A percentile compares a stretch with the other conserved stretches of the same genome.
phyloP scores from a whole-genome alignment of 2,888 invertebrate species.

The Ischnura elegans region DNA sequence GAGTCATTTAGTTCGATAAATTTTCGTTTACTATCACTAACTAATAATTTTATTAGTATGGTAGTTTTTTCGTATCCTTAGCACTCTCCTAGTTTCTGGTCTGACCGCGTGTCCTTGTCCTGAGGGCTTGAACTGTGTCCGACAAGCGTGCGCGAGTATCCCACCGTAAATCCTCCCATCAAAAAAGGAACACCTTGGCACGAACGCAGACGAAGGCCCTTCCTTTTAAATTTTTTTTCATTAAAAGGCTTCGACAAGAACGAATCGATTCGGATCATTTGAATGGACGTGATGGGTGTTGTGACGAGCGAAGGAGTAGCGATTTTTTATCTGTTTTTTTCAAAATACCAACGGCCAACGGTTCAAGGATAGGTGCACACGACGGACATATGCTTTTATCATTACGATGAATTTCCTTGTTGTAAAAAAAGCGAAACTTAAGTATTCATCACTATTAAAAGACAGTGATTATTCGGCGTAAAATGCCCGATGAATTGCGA shows the following conservation, averaged over 20 bases:
- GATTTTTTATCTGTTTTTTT: background rate
- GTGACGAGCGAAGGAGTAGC: background rate
- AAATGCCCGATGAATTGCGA: no score
- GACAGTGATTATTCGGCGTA: background rate
- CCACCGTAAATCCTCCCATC: background rate
- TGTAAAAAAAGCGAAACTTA: no score
- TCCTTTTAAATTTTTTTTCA: background rate
- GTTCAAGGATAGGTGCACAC: background rate
- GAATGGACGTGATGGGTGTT: background rate
- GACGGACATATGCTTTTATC: background rate
- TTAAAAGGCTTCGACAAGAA: conserved; percentile 33
- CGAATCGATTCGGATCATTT: conserved; percentile 13
- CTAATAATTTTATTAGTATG: no score
- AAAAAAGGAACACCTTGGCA: background rate
- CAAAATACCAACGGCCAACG: background rate
- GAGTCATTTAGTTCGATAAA: no score
- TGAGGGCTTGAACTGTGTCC: no score
- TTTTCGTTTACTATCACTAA: no score
- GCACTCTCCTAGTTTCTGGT: no score
- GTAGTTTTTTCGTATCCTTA: no score
- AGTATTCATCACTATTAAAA: no score
- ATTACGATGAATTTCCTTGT: no score
- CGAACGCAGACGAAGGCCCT: background rate
- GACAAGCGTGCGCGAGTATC: no score
- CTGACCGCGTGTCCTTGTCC: no score